A percentile compares a stretch with the other conserved stretches of the same genome.
phyloP scores from a whole-genome alignment of 1,140 invertebrate species.

The Wiebesia pumilae region DNA sequence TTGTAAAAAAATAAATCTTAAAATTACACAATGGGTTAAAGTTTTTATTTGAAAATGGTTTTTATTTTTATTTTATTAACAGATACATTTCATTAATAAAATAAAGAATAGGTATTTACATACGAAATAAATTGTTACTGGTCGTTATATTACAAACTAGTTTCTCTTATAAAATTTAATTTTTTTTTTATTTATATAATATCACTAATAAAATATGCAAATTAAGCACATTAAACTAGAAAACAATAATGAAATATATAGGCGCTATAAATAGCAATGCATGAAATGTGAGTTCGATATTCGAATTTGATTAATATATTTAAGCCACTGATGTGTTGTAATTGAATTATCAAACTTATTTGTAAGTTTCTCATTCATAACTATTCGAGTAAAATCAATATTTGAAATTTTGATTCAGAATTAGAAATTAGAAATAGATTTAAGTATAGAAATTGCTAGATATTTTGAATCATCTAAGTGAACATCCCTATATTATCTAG shows the following conservation, averaged over 20 bases:
- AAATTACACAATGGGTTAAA: not conserved
- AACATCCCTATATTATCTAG: no score
- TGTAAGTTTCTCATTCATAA: not conserved
- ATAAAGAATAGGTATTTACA: no score
- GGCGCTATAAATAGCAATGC: not conserved
- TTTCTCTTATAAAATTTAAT: not conserved
- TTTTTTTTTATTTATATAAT: not conserved
- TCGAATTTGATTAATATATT: not conserved
- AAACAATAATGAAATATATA: not conserved
- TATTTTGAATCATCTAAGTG: no score
- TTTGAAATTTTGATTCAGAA: not conserved
- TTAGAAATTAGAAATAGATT: not conserved
- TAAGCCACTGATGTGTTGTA: not conserved
- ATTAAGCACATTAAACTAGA: not conserved
- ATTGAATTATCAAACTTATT: conserved; percentile 10
- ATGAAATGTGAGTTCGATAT: conserved; percentile 10
- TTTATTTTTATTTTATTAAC: not conserved
- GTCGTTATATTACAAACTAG: not conserved
- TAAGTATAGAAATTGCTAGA: not conserved
- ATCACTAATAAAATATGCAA: not conserved
- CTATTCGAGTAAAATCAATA: not conserved
- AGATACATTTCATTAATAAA: not conserved
- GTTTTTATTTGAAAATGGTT: not conserved
- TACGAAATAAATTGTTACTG: no score
- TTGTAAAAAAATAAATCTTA: not conserved